phyloP scores from a whole-genome alignment of 2,888 invertebrate species.

The Helobdella robusta region DNA sequence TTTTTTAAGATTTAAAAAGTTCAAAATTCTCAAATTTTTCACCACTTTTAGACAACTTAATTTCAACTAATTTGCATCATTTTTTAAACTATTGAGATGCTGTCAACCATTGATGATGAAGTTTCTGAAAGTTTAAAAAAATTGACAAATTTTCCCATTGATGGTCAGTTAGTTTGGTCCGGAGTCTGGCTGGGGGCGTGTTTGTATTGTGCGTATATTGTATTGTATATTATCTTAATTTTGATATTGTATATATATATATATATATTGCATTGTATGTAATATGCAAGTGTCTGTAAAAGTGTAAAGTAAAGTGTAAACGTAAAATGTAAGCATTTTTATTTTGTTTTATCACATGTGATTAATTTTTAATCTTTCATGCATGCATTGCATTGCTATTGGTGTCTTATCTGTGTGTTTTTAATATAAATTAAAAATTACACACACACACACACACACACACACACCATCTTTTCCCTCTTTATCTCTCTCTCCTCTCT shows the following conservation, averaged over 20 bases:
- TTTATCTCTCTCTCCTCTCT: neutral
- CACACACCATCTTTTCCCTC: neutral
- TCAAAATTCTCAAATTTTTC: neutral
- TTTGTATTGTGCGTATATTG: no score
- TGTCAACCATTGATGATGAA: neutral
- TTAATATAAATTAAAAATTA: neutral
- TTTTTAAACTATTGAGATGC: conserved; percentile 5
- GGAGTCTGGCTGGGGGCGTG: no score
- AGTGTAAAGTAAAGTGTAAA: no score
- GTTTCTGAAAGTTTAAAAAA: neutral
- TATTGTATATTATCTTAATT: no score
- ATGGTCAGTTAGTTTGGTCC: conserved; percentile 1
- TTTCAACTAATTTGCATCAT: neutral
- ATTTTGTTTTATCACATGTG: no score
- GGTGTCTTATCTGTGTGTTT: no score
- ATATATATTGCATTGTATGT: no score
- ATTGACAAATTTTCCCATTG: conserved; percentile 1
- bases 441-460: conserved; percentile 3
- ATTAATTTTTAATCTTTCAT: no score
- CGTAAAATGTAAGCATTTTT: no score
- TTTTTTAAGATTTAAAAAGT: neutral
- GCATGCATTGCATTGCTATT: no score
- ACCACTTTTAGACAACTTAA: neutral
- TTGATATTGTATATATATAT: no score
- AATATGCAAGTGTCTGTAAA: no score